Evolutionary conservation across 2,888 invertebrate species (phyloP).

Genomic region (Ligdia adustata): DNA sequence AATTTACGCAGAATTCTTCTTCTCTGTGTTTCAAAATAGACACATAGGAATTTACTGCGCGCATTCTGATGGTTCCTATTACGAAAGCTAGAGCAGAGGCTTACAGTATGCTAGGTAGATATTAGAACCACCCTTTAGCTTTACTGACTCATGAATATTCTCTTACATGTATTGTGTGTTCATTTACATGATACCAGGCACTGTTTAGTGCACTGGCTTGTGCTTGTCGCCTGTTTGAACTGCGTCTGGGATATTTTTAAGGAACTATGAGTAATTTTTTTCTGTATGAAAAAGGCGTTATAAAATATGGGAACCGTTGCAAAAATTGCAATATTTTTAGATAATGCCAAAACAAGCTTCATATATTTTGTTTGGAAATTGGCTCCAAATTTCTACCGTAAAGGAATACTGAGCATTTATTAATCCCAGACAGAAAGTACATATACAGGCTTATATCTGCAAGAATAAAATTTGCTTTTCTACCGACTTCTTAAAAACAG

Average conservation of each 20-base stretch:
- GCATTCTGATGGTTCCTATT: constrained; percentile 30
- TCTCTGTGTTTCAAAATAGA: constrained; percentile 27
- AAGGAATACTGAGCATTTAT: constrained; percentile 28
- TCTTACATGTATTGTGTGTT: constrained; percentile 63
- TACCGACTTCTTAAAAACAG: no score
- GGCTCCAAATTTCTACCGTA: no score
- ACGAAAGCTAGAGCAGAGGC: constrained; percentile 30
- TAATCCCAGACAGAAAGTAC: constrained; percentile 22
- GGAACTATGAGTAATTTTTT: no score
- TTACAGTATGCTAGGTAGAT: constrained; percentile 31
- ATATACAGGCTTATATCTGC: no score
- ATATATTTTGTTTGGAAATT: no score
- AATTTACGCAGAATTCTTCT: constrained; percentile 29
- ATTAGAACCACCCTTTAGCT: constrained; percentile 43
- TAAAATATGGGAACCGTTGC: no score
- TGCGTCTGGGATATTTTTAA: no score
- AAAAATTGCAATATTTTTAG: no score
- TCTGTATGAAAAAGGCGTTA: constrained; percentile 21
- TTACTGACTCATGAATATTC: constrained; percentile 66
- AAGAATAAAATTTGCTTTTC: no score
- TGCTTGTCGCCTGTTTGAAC: constrained; percentile 41
- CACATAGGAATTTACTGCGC: constrained; percentile 33
- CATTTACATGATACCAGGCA: constrained; percentile 64
- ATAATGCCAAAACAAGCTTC: no score
- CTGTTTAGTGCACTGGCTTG: constrained; percentile 47